Percentiles rank a stretch among this genome's conserved stretches.
Conservation (phyloP, 2,113 vertebrate species). For the Pontoporia blainvillei region DNA sequence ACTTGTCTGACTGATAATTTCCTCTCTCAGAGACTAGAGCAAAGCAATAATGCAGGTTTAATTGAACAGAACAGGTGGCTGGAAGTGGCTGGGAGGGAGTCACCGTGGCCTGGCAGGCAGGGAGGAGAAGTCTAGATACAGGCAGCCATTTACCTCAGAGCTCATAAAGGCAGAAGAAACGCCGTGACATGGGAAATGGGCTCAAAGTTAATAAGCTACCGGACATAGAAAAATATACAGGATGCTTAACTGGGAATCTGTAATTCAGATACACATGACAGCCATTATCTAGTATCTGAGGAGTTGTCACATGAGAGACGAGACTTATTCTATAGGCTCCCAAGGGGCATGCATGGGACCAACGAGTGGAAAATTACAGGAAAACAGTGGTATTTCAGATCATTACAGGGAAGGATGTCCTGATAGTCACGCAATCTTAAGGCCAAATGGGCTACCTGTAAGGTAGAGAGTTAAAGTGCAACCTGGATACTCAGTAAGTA, state of each 20-base stretch:
- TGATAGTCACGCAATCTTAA: background rate
- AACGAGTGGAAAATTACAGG: background rate
- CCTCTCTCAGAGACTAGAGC: background rate
- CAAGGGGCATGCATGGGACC: background rate
- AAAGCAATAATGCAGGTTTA: background rate
- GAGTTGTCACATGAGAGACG: background rate
- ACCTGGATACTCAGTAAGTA: conserved; percentile 25
- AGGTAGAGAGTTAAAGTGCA: background rate
- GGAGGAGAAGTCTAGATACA: background rate
- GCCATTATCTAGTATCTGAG: background rate
- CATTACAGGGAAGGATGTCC: background rate
- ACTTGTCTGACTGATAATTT: background rate
- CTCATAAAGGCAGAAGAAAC: background rate
- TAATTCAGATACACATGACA: background rate
- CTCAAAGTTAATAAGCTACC: background rate
- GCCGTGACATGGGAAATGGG: background rate
- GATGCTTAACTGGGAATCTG: background rate
- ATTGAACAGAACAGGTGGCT: background rate
- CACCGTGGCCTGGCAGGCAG: background rate
- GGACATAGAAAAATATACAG: background rate
- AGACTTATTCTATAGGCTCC: background rate
- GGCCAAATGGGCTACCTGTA: background rate
- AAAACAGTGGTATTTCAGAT: background rate
- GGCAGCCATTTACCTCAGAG: background rate
- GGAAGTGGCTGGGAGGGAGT: background rate